Conservation (phyloP, 2,797 vertebrate species). For the Phyllotis vaccarum region DNA sequence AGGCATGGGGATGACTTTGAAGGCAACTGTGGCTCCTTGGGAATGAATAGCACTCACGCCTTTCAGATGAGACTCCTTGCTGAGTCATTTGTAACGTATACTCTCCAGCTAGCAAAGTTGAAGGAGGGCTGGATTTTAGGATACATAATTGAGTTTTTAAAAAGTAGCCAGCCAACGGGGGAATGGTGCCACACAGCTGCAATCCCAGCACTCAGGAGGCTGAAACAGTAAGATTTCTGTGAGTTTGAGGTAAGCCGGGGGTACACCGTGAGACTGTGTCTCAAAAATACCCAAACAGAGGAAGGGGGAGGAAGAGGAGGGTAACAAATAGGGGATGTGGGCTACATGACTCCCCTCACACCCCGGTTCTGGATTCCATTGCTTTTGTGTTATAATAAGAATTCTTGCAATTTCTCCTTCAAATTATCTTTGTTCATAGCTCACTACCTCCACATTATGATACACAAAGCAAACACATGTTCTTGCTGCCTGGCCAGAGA, state of each 20-base stretch:
- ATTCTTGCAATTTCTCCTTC: neutral
- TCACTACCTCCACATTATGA: neutral
- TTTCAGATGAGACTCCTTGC: neutral
- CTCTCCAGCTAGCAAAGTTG: neutral
- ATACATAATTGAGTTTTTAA: neutral
- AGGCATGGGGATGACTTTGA: neutral
- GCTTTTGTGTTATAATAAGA: neutral
- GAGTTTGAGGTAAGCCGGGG: neutral
- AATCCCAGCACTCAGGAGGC: neutral
- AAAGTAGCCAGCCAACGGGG: neutral
- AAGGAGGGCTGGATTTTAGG: neutral
- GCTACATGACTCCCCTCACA: neutral
- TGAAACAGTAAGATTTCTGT: neutral
- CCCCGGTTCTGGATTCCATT: neutral
- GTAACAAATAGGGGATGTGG: neutral
- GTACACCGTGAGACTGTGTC: neutral
- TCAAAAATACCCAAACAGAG: neutral
- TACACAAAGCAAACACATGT: neutral
- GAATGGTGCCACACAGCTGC: neutral
- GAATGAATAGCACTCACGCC: neutral
- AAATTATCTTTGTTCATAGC: neutral
- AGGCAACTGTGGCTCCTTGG: slow-evolving; percentile 1
- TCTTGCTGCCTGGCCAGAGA: slow-evolving; percentile 35
- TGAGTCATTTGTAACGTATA: neutral
- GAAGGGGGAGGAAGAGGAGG: neutral